Base-by-base conservation (phyloP, 2,113 vertebrate species). In the Saccopteryx leptura region DNA sequence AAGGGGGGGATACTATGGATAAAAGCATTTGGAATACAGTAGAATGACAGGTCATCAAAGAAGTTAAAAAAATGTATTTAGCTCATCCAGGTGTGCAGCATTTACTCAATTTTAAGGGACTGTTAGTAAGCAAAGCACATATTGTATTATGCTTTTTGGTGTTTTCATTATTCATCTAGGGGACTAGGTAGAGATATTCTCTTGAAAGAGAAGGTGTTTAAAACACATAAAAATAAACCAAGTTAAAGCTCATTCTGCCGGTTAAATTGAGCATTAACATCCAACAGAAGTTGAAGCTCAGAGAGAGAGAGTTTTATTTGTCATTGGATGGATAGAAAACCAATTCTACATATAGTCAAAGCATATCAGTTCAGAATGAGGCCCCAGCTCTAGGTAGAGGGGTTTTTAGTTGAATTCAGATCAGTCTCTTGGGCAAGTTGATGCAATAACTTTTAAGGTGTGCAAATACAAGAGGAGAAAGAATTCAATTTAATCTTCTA, bases 41-140 rank as follows among this genome's bases (percentile, higher is more conserved):
- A 96, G 92, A 97, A 87, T 93, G 96, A 85, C 91, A 97, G 98
- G 96, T 97, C 80, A 97, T 97, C 90, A 96, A 48, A 81, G 95
- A 98, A 97, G 96, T 97, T 97, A 94, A 97, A 97, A 97, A 97
- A 98, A 98, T 96, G 81, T 82, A 94, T 96, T 98, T 98, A 97
- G 88, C 81, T 91, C 90, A 93, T 98, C 95, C 74, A 94, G 88
- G 90, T 96, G 28, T 24, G 46, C 72, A 96, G 69, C 72, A 76
- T 97, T 98, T 97, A 97, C 84, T 96, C 93, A 91, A 4, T 97
- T 97, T 90, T 92, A 91, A 95, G 85, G 80, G 89, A 60, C 61
- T 92, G 63, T 97, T 95, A 69, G 96, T 91, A 96, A 97, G 83
- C 91, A 93, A 92, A 93, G 72, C 74, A 89, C 89, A 95, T 68